Conservation (phyloP, 1,140 invertebrate genomes). For the Drosophila bifasciata region DNA sequence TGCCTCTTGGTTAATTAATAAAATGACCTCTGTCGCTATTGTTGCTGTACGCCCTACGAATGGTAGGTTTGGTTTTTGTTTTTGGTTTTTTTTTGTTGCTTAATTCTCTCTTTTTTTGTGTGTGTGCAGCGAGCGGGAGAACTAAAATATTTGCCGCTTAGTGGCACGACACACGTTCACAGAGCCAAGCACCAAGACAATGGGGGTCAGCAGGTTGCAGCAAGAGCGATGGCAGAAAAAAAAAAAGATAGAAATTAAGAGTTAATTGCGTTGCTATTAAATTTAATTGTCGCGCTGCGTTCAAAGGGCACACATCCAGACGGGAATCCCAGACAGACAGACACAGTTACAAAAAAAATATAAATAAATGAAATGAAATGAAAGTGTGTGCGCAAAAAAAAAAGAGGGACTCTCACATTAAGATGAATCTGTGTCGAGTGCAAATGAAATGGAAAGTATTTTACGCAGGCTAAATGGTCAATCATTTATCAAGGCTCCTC, state of each 20-base stretch:
- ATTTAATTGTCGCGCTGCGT: slow-evolving; percentile 75
- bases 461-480: slow-evolving; percentile 29
- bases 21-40: slow-evolving; percentile 67
- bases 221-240: slow-evolving; percentile 13
- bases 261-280: slow-evolving; percentile 80
- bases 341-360: neutral
- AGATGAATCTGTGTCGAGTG: slow-evolving; percentile 43
- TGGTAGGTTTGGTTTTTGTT: slow-evolving; percentile 27
- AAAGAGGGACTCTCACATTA: slow-evolving; percentile 26
- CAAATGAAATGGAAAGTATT: slow-evolving; percentile 52
- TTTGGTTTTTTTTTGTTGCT: slow-evolving; percentile 19
- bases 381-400: slow-evolving; percentile 8
- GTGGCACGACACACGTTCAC: slow-evolving; percentile 26
- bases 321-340: neutral
- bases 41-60: slow-evolving; percentile 14
- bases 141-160: slow-evolving; percentile 47
- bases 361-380: slow-evolving; percentile 9
- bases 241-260: slow-evolving; percentile 80
- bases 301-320: slow-evolving; percentile 35
- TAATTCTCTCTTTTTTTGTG: too few species aligned
- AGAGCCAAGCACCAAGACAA: slow-evolving; percentile 47
- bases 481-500: slow-evolving; percentile 39
- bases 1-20: slow-evolving; percentile 74
- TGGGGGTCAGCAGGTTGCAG: slow-evolving; percentile 46
- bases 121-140: neutral